Conservation (phyloP, 2,113 vertebrate species). For the Albula goreensis region DNA sequence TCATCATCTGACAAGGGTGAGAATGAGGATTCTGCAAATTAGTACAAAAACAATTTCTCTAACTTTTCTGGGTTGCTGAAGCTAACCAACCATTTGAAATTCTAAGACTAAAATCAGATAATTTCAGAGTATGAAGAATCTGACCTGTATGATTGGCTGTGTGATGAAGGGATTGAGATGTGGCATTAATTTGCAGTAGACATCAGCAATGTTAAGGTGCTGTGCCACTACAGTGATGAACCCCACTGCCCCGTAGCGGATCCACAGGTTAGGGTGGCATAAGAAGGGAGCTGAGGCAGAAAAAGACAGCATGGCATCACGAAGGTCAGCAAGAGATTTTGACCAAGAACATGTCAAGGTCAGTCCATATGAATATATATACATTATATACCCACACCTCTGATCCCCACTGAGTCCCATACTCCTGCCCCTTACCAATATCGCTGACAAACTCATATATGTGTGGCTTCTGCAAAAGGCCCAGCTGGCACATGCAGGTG, state of each 20-base stretch:
- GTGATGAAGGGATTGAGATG: constrained; percentile 90
- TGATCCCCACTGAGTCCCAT: not conserved
- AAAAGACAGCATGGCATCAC: not conserved
- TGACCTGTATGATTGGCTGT: constrained; percentile 96
- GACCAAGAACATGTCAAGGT: no score
- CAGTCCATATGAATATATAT: no score
- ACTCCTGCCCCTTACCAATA: constrained; percentile 76
- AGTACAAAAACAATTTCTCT: not conserved
- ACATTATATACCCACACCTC: not conserved
- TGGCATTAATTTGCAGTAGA: constrained; percentile 97
- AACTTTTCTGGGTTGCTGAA: not conserved
- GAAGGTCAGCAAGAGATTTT: no score
- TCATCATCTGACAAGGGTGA: no score
- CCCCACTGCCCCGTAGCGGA: constrained; percentile 93
- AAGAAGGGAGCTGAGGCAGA: constrained; percentile 83
- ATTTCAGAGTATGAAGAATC: not conserved
- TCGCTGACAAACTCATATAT: constrained; percentile 95
- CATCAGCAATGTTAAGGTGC: constrained; percentile 92
- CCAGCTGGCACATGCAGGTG: constrained; percentile 95
- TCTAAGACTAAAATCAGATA: not conserved
- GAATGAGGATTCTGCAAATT: not conserved
- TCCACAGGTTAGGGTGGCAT: constrained; percentile 97
- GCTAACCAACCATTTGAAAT: not conserved
- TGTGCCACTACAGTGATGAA: constrained; percentile 96
- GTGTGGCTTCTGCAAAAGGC: constrained; percentile 92